Base-by-base conservation (phyloP, 2,888 invertebrate genomes). In the Amblyteles armatorius region DNA sequence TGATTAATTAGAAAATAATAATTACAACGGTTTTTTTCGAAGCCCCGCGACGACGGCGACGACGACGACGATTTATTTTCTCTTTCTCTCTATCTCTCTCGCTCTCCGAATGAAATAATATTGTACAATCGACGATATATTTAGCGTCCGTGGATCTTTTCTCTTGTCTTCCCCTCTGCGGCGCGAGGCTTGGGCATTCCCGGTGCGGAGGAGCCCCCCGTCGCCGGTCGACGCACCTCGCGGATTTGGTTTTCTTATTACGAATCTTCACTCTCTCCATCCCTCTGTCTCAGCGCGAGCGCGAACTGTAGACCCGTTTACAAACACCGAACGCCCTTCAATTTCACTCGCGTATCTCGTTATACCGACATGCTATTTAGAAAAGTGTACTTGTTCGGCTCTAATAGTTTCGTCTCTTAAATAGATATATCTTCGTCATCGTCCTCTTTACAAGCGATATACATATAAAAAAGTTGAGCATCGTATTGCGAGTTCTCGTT, bases 391-490 rank as follows among this genome's bases (percentile, higher is more conserved):
- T 60, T 33, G 77, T 81, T 78, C 81, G 55, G 73, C 57, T 78
- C 77, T 71, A 89, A 89, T 26, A 85, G 85, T 52, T 82, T 63
- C 52, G 26, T 65, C 74, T 69, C 40, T 48, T 79, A 69, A 40
- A 50, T 71, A 63, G 33, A n/a, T 78, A 78, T 67, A 82, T 67
- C 52, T 83, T 55, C 71, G 52, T 72, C 77, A 36, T 60, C 36
- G 26, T 84, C 71, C 71, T 82, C 85, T 90, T 90, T 90, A 91
- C 91, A 92, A 92, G 92, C 92, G 89, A 90, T 92, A 92, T 92
- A 93, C 76, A 74, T 92, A 93, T 85, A 79, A 85, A 92, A 91
- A 92, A 93, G 90, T 93, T 93, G 92, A 93, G 92, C 92, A 91
- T 93, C 89, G 87, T 91, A 91, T 91, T 91, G 91, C 90, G 86